These are phyloP conservation scores for Caenorhabditis latens DNA, from an alignment of 1,140 invertebrate species.

Conservation along the genomic window DNA sequence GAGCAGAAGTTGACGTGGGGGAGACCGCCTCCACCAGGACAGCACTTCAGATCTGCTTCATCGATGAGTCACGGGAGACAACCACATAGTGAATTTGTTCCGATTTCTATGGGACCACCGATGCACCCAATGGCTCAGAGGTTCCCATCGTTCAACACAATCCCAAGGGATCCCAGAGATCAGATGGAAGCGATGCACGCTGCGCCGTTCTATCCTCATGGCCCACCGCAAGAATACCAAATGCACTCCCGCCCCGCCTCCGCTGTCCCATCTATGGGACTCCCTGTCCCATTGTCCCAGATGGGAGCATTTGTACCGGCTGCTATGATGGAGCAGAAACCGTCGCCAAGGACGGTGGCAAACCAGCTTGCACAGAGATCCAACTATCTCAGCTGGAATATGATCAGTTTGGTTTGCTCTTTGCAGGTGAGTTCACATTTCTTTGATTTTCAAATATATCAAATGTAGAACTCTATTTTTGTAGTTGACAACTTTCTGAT, in stretches of 20 bases:
- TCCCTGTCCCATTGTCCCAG: slow-evolving; percentile 12
- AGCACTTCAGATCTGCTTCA: slow-evolving; percentile 12
- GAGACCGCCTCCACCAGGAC: slow-evolving; percentile 1
- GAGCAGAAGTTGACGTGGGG: slow-evolving; percentile 45
- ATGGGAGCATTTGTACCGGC: slow-evolving; percentile 41
- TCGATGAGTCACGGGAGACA: slow-evolving; percentile 45
- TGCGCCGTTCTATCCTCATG: slow-evolving; percentile 18
- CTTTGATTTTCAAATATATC: too few species aligned
- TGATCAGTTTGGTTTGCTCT: slow-evolving; percentile 37
- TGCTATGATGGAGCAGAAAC: slow-evolving; percentile 26
- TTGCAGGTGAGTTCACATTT: not conserved
- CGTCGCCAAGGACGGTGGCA: slow-evolving; percentile 18
- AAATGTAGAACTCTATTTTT: too few species aligned
- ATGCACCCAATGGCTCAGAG: too few species aligned
- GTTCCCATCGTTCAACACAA: slow-evolving; percentile 31
- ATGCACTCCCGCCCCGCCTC: slow-evolving; percentile 4
- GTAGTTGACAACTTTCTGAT: too few species aligned
- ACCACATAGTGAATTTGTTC: slow-evolving; percentile 48
- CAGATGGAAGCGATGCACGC: slow-evolving; percentile 19
- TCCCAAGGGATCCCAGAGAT: slow-evolving; percentile 4
- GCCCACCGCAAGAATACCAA: slow-evolving; percentile 1
- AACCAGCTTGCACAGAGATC: not conserved
- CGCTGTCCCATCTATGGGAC: slow-evolving; percentile 31
- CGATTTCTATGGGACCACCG: not conserved
- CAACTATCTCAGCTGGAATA: slow-evolving; percentile 15